These are phyloP conservation scores for Drosophila guanche DNA, from an alignment of 1,140 invertebrate species.

Conservation along the genomic window DNA sequence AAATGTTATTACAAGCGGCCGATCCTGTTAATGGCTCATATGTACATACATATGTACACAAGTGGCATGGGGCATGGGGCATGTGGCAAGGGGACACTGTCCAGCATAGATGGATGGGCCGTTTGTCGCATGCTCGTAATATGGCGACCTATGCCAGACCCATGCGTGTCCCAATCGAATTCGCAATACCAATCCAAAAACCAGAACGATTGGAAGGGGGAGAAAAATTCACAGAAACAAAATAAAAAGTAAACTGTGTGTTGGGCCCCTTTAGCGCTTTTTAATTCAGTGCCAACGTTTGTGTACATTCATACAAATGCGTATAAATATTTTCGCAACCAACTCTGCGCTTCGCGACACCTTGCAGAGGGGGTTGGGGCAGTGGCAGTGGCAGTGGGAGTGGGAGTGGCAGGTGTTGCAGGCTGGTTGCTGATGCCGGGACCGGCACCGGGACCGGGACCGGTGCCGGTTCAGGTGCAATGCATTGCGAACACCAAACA, in stretches of 20 bases:
- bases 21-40: conserved; percentile 64
- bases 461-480: too few species aligned
- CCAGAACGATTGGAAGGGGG: background rate
- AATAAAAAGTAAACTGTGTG: conserved; percentile 17
- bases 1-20: conserved; percentile 74
- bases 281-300: conserved; percentile 61
- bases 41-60: conserved; percentile 31
- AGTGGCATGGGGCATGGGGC: conserved; percentile 7
- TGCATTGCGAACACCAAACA: too few species aligned
- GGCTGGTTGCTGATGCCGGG: background rate
- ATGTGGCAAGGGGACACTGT: background rate
- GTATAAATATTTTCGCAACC: conserved; percentile 66
- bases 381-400: background rate
- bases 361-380: conserved; percentile 16
- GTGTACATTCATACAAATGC: conserved; percentile 42
- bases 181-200: background rate
- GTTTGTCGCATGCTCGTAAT: background rate
- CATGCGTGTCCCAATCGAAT: background rate
- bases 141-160: conserved; percentile 2
- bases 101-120: background rate
- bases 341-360: conserved; percentile 53
- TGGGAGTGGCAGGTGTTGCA: background rate
- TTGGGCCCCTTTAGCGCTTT: conserved; percentile 58
- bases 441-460: too few species aligned
- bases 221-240: background rate